These are phyloP conservation scores for Tigriopus japonicus DNA, from an alignment of 1,140 invertebrate genomes.

Conservation along the genomic window DNA sequence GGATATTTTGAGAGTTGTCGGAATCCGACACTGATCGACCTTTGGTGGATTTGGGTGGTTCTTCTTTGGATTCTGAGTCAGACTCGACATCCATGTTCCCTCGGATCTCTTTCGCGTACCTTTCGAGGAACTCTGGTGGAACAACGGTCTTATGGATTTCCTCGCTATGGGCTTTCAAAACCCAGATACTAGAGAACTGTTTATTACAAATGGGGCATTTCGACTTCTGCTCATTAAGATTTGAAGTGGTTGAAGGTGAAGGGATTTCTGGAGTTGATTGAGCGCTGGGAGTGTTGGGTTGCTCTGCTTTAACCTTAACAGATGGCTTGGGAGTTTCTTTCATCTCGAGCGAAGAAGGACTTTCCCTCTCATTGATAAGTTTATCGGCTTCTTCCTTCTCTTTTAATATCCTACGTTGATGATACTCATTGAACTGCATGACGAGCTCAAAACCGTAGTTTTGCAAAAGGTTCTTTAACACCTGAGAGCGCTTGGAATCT, in stretches of 20 bases:
- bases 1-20: constrained; percentile 41
- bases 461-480: constrained; percentile 74
- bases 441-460: constrained; percentile 87
- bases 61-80: constrained; percentile 33
- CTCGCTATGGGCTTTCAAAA: constrained; percentile 81
- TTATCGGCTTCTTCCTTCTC: constrained; percentile 14
- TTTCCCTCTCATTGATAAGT: not conserved
- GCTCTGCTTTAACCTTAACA: constrained; percentile 31
- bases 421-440: constrained; percentile 87
- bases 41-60: not conserved
- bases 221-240: not conserved
- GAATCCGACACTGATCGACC: constrained; percentile 20
- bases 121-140: constrained; percentile 66
- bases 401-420: constrained; percentile 34
- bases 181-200: constrained; percentile 84
- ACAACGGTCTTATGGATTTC: constrained; percentile 80
- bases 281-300: constrained; percentile 12
- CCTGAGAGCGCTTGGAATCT: constrained; percentile 43
- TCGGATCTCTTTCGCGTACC: constrained; percentile 75
- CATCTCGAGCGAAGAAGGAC: not conserved
- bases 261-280: not conserved
- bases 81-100: constrained; percentile 46
- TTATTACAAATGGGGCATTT: constrained; percentile 68
- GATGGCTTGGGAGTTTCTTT: constrained; percentile 5
- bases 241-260: too few species aligned